Evolutionary conservation across 2,888 invertebrate genomes (phyloP), one percentile per base, ranked within the genome.

Genomic region (Cheilosia scutellata): DNA sequence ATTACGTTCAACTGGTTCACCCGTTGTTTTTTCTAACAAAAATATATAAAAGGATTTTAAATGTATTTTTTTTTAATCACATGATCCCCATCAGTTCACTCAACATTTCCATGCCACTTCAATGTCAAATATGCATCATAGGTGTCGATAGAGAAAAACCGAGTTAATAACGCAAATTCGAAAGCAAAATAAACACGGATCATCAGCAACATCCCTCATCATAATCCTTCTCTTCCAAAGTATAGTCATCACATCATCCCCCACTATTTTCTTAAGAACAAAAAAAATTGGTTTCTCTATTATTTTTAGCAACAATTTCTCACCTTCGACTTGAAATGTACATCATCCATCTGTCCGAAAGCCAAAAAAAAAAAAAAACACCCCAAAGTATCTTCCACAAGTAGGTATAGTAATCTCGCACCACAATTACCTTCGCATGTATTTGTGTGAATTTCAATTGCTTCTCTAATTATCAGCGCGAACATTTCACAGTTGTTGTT

Each of bases 231-330:
- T 60, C 60, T 13, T 58, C 29, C 49, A 72, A 16, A 37, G 33
- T 37, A n/a, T 47, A 25, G n/a, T 42, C 42, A 20, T 49, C 37
- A 37, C 42, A 53, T 33, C 44, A 55, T n/a, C 62, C 20, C 20
- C 55, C 31, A 29, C 27, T 47, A 70, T 70, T 62, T 60, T 53
- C 37, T 77, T 68, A n/a, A 47, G 60, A 27, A 62, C 60, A 31
- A 7, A 62, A 57, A 20, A 20, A 27, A 47, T 63, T 63, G 37
- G 70, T 70, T 70, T 60, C 49, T 7, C 29, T 55, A 55, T 37
- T 76, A 84, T 79, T 79, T 84, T 75, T 84, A 76, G 79, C 51
- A 9, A 53, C 27, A 57, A 53, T 47, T 65, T 79, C 66, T 84
- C 80, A 76, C 60, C 79, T 74, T 71, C 70, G 51, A 71, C 66